phyloP scores from a whole-genome alignment of 2,113 vertebrate genomes.

The Halcyon malimbica region DNA sequence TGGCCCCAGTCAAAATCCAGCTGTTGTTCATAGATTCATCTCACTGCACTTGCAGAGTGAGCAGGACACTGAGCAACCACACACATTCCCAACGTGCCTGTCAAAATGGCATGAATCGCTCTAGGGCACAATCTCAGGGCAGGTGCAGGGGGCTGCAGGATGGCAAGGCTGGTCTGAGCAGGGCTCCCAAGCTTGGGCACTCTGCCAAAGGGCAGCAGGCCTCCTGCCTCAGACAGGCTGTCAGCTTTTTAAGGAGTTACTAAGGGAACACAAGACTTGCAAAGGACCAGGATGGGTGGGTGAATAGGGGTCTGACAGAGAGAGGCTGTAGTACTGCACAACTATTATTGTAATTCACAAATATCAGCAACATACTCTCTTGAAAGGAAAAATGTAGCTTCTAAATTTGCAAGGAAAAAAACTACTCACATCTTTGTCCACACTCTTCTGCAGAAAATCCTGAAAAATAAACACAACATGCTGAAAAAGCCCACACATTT shows the following conservation, averaged over 20 bases:
- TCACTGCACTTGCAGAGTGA: fast-evolving
- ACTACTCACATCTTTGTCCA: background rate
- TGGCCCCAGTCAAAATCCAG: background rate
- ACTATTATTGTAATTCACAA: background rate
- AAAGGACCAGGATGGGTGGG: background rate
- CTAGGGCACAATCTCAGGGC: background rate
- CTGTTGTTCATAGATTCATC: background rate
- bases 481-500: background rate
- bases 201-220: background rate
- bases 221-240: background rate
- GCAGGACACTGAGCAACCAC: background rate
- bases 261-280: background rate
- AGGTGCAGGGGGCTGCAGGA: background rate
- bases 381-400: background rate
- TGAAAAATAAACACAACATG: background rate
- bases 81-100: background rate
- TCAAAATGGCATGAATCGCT: background rate
- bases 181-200: background rate
- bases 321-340: background rate
- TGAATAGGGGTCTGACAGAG: background rate
- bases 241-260: background rate
- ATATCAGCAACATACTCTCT: background rate
- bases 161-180: background rate
- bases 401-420: background rate
- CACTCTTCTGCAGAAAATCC: background rate